Base-by-base conservation (phyloP, 1,140 invertebrate species). In the Meloidogyne exigua region DNA sequence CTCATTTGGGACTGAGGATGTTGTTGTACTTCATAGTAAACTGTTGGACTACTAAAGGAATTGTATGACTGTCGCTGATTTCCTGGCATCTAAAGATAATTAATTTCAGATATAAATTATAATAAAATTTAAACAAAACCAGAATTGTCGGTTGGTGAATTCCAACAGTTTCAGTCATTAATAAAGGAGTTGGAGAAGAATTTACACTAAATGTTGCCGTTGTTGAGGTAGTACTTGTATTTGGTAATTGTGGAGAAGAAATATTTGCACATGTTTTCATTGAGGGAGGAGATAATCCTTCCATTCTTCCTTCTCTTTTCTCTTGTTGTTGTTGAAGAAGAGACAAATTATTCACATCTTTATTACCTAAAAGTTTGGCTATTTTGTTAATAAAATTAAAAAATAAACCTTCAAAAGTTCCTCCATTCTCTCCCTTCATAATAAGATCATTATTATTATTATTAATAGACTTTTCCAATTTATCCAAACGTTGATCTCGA, bases 211-310 rank as follows among this genome's bases (percentile, higher is more conserved):
- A 57, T n/a, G 49, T 57, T 1, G 49, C 49, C 9, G 49, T 57
- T 57, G 49, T 57, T 0, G 49, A 57, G 5, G 49, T 57, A 15
- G 49, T 57, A 57, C 49, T 57, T 57, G 49, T 57, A 57, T 57
- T 57, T 57, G 49, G 49, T 7, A 57, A n/a, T 57, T 57, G 49
- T n/a, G 49, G 49, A 57, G 49, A 57, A n/a, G 49, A 57, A 57
- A 57, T 57, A 57, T 57, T 57, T 57, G 49, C 49, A 57, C 49
- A 57, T 57, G 49, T 57, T 57, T 57, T 57, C n/a, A 57, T 18
- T 10, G 49, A 57, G 21, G 49, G n/a, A 15, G 49, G 49, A 57
- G 49, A 57, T n/a, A 39, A 39, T 39, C 9, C 36, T 4, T 9
- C 36, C 10, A 3, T 9, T 7, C 28, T 7, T 4, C 36, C 36